Percentiles rank a stretch among this genome's conserved stretches.
Conservation (phyloP, 2,888 invertebrate genomes). For the Mechanitis messenoides region DNA sequence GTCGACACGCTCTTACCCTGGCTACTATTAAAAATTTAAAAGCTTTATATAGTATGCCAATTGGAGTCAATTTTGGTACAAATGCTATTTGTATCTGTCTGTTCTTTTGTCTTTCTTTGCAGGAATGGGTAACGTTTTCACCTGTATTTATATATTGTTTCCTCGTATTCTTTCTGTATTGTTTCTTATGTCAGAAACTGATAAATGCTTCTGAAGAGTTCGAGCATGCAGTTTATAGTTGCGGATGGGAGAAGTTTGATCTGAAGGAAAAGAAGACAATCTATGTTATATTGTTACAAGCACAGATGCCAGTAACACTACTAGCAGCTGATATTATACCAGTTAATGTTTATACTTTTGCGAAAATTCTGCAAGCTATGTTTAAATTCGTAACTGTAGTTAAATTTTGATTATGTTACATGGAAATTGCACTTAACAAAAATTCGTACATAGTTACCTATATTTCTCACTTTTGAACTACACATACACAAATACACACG, state of each 20-base stretch:
- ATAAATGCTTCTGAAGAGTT: slow-evolving; percentile 55
- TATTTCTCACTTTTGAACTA: too few species aligned
- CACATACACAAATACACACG: too few species aligned
- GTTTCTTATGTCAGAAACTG: slow-evolving; percentile 56
- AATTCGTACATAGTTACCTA: too few species aligned
- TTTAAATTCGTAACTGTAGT: slow-evolving; percentile 63
- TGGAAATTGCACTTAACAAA: not conserved
- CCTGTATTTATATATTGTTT: slow-evolving; percentile 55
- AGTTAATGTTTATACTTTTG: slow-evolving; percentile 63
- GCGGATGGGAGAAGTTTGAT: slow-evolving; percentile 64
- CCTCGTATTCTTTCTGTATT: slow-evolving; percentile 58
- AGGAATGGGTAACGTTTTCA: slow-evolving; percentile 50
- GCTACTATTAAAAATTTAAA: slow-evolving; percentile 44
- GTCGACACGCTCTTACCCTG: slow-evolving; percentile 47
- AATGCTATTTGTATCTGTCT: slow-evolving; percentile 56
- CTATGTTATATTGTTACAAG: slow-evolving; percentile 49
- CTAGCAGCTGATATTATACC: slow-evolving; percentile 62
- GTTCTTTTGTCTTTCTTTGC: slow-evolving; percentile 50
- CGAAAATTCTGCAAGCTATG: slow-evolving; percentile 53
- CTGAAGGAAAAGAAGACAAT: slow-evolving; percentile 47
- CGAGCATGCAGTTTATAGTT: slow-evolving; percentile 53
- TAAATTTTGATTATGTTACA: slow-evolving; percentile 39
- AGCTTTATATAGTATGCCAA: slow-evolving; percentile 50
- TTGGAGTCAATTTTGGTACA: slow-evolving; percentile 57
- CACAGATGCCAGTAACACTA: slow-evolving; percentile 53